Evolutionary conservation across 2,797 vertebrate genomes (phyloP).

Genomic region (Onychomys torridus): DNA sequence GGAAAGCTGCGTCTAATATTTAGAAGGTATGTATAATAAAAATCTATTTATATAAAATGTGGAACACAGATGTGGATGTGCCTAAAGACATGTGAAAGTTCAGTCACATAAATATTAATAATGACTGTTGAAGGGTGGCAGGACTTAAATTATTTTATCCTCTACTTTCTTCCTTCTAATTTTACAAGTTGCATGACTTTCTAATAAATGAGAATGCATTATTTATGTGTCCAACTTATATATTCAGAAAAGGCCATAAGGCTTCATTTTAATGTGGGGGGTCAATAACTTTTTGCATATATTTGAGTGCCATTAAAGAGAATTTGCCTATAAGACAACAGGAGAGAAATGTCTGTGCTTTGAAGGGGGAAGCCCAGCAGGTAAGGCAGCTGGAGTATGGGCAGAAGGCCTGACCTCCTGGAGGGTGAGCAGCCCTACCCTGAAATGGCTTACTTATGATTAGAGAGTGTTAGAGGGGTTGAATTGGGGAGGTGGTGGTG

Average conservation of each 20-base stretch:
- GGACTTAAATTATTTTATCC: neutral
- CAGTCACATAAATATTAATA: slow-evolving; percentile 32
- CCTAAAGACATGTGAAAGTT: slow-evolving; percentile 33
- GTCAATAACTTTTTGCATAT: neutral
- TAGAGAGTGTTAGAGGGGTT: neutral
- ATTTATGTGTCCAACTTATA: neutral
- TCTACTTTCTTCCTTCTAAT: slow-evolving; percentile 31
- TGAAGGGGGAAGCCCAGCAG: neutral
- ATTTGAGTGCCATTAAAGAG: neutral
- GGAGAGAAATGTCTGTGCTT: neutral
- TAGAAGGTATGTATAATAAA: slow-evolving; percentile 5
- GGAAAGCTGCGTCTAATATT: neutral
- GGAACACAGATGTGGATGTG: neutral
- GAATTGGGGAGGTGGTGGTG: neutral
- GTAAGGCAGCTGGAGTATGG: too few species aligned
- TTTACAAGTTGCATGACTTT: slow-evolving; percentile 36
- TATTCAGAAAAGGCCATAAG: neutral
- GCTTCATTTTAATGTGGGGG: neutral
- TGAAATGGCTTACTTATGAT: neutral
- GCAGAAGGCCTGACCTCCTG: neutral
- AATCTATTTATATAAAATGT: slow-evolving; percentile 26
- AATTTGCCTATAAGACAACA: slow-evolving; percentile 15
- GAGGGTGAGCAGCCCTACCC: too few species aligned
- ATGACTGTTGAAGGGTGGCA: neutral
- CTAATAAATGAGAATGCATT: slow-evolving; percentile 28